A percentile compares a stretch with the other conserved stretches of the same genome.
These are phyloP conservation scores for Eupithecia centaureata DNA, from an alignment of 2,888 invertebrate genomes.

Conservation along the genomic window DNA sequence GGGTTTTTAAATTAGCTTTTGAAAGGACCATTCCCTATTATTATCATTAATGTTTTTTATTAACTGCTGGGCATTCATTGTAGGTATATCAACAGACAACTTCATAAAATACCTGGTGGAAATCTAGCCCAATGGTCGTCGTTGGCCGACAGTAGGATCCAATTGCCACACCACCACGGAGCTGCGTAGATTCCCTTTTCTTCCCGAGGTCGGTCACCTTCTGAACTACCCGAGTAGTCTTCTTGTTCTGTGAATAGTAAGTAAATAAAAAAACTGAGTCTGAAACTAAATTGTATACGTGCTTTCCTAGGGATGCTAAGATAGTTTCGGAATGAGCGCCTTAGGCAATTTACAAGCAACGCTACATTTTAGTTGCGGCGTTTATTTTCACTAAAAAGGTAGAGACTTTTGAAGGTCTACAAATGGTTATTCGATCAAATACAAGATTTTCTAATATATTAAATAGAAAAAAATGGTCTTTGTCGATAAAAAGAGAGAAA, in stretches of 20 bases:
- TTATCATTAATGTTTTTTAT: background rate
- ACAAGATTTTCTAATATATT: too few relatives aligned
- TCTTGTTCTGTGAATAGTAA: constrained; percentile 71
- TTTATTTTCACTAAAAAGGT: background rate
- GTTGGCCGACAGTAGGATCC: constrained; percentile 85
- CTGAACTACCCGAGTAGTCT: constrained; percentile 82
- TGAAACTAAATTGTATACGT: background rate
- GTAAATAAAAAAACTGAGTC: background rate
- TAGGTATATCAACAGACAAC: background rate
- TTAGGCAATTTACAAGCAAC: background rate
- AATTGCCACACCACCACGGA: constrained; percentile 90
- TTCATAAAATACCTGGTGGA: constrained; percentile 63
- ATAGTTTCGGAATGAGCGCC: background rate
- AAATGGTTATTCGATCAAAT: too few relatives aligned
- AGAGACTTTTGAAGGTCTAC: too few relatives aligned
- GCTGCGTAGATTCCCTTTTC: constrained; percentile 91
- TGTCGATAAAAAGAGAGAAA: too few relatives aligned
- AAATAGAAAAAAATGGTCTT: too few relatives aligned
- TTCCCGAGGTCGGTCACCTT: constrained; percentile 77
- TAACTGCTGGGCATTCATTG: background rate
- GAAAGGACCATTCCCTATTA: too few relatives aligned
- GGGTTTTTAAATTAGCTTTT: too few relatives aligned
- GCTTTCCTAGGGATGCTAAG: background rate
- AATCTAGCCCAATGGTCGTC: constrained; percentile 78
- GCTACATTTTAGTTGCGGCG: background rate